Evolutionary conservation across 1,140 invertebrate species (phyloP), one percentile per base, ranked within the genome.

Genomic region (Dryas iulia): DNA sequence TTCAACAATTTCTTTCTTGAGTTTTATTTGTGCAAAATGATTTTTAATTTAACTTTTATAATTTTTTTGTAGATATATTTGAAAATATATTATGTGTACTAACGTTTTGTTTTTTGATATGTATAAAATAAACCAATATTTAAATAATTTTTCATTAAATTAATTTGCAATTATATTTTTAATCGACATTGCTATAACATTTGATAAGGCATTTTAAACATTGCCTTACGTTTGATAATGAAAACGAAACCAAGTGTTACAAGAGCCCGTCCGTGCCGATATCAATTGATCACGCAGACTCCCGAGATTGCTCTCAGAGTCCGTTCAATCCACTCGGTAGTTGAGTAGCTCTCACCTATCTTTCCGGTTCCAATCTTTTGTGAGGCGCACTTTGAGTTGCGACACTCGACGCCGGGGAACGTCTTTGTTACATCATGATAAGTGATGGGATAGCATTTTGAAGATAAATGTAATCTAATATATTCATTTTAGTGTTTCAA

Each of bases 281-380:
- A 82, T 87, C 83, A 90, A 90, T 88, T 88, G 87, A 88, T 88
- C 87, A 86, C 81, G 86, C 85, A 86, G 86, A 87, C 87, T 76
- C 71, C 77, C 67, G 78, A 77, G 79, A 79, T 78, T 74, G 73
- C 76, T 72, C 83, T 79, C 78, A 70, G 76, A 83, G 75, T 82
- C 79, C 75, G 80, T 79, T 82, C 82, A 81, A 82, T 86, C 83
- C 78, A 77, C 74, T 77, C 82, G 71, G 64, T 69, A 77, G 69
- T 85, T 76, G 78, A 87, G 81, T 73, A 79, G 76, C 79, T 79
- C 87, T 88, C 84, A 80, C 76, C 83, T 87, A 77, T 76, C 85
- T 87, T 90, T 89, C 87, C 87, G 86, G 86, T 86, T 87, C 74
- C 83, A 81, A 86, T 90, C 86, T 89, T 89, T 90, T 90, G 87